Evolutionary conservation across 2,888 invertebrate species (phyloP), one percentile per base, ranked within the genome.

Genomic region (Poecilobothrus nobilitatus): DNA sequence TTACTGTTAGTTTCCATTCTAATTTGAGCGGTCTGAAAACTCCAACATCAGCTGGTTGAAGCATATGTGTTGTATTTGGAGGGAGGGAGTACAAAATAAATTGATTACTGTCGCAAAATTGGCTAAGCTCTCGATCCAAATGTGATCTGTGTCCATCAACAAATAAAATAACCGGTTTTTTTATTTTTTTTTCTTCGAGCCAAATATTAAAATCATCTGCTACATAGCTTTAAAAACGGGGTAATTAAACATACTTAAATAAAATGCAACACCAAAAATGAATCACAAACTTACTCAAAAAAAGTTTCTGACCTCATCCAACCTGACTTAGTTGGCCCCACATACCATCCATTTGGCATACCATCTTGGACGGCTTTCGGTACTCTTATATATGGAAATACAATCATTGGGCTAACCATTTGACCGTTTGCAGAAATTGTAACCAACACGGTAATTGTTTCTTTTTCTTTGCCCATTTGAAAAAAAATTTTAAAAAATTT

Each of bases 31-130:
- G 12, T 53, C 12, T 53, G 12, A 53, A 53, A 8, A 12, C 64
- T 18, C 64, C 64, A 27, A 64, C 64, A 64, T 64, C 64, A 5
- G 64, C 64, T 12, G 64, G 33, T 21, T 53, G 53, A 6, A 53
- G 6, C 3, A 53, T 53, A 53, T 12, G 53, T 6, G 53, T 53
- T 4, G 53, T 53, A 53, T 53, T 53, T 53, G 53, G n/a, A 4
- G 53, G 53, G 3, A 53, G 12, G 6, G 53, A 10, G 64, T 34
- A 21, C n/a, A 64, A 64, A 18, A 64, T 64, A 5, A 34, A 12
- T 21, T 18, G 8, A 33, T 21, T 64, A 10, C 27, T 18, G n/a
- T 12, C 12, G n/a, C 64, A 64, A n/a, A 33, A n/a, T 2, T 27
- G 18, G 34, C 34, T 34, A 7, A 34, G 8, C 34, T 34, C 6